phyloP scores from a whole-genome alignment of 64 coral and sea anemone species.

The Montipora capricornis region DNA sequence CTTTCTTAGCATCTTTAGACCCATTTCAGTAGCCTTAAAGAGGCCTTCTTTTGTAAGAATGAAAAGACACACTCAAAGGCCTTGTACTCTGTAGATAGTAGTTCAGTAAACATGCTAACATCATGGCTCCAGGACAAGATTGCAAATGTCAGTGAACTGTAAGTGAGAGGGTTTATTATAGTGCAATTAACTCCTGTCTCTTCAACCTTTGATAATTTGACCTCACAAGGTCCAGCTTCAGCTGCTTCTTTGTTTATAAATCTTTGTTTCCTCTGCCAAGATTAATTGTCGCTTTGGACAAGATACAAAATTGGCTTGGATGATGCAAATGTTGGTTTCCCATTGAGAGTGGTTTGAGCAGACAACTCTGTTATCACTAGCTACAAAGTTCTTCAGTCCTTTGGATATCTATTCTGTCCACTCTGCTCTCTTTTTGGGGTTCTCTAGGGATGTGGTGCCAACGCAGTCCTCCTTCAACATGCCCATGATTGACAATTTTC shows the following conservation, averaged over 20 bases:
- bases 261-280: constrained; percentile 27
- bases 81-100: constrained; percentile 1
- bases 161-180: neutral
- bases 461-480: constrained; percentile 47
- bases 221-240: constrained; percentile 16
- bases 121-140: constrained; percentile 44
- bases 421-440: neutral
- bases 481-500: constrained; percentile 24
- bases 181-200: neutral
- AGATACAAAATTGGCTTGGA: constrained; percentile 45
- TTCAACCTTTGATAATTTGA: constrained; percentile 17
- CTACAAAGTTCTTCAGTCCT: constrained; percentile 15
- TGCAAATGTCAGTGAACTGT: constrained; percentile 42
- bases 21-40: constrained; percentile 71
- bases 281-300: constrained; percentile 55
- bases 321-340: constrained; percentile 48
- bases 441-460: neutral
- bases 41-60: constrained; percentile 25
- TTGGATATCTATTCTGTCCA: constrained; percentile 23
- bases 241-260: constrained; percentile 42
- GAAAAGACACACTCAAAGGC: constrained; percentile 53
- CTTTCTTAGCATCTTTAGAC: constrained; percentile 39
- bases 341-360: constrained; percentile 44
- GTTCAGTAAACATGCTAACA: constrained; percentile 51
- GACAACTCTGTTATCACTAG: constrained; percentile 24